Conservation (phyloP, 2,797 vertebrate genomes). For the Pelodytes ibericus region DNA sequence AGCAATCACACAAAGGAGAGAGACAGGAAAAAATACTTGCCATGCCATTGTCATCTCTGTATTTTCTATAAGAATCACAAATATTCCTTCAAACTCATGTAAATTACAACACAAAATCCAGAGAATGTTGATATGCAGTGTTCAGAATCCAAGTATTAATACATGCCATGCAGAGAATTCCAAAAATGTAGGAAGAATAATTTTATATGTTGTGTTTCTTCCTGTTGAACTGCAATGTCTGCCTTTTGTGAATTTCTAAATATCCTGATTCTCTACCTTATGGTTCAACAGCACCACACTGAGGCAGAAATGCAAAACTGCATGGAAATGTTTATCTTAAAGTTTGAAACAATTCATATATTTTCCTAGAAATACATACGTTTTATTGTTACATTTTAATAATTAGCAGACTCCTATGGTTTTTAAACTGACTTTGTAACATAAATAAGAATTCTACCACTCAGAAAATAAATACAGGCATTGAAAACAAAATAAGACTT, state of each 20-base stretch:
- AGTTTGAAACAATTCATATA: too few relatives aligned
- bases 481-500: too few relatives aligned
- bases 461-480: too few relatives aligned
- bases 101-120: slow-evolving; percentile 34
- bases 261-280: slow-evolving; percentile 67
- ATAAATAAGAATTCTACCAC: too few relatives aligned
- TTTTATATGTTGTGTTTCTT: slow-evolving; percentile 61
- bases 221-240: slow-evolving; percentile 73
- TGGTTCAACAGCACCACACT: slow-evolving; percentile 68
- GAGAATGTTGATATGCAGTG: slow-evolving; percentile 2
- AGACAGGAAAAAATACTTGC: slow-evolving; percentile 70
- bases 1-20: slow-evolving; percentile 61
- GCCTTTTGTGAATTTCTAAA: slow-evolving; percentile 72
- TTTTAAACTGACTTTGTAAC: too few relatives aligned
- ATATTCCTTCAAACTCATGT: slow-evolving; percentile 72
- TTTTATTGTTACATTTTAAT: too few relatives aligned
- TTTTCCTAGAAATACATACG: too few relatives aligned
- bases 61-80: slow-evolving; percentile 72
- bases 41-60: slow-evolving; percentile 72
- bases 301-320: slow-evolving; percentile 2
- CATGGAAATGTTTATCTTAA: neutral
- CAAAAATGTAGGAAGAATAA: slow-evolving; percentile 57
- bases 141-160: neutral
- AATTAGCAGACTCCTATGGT: too few relatives aligned
- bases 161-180: neutral